Conservation (phyloP, 2,888 invertebrate genomes). For the Tridacna gigas region DNA sequence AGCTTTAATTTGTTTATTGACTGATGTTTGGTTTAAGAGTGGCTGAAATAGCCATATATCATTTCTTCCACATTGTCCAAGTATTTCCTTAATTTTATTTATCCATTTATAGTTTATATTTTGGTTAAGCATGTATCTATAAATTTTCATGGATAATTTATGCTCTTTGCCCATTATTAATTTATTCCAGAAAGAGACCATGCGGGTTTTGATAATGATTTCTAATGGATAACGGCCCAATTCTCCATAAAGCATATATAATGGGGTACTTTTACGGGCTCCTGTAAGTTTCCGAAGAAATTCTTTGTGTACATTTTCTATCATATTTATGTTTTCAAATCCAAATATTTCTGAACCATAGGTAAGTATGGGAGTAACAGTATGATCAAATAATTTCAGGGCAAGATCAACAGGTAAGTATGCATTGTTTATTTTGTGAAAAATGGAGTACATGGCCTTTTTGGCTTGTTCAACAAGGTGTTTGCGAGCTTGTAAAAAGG, state of each 20-base stretch:
- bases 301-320: slow-evolving; percentile 31
- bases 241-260: slow-evolving; percentile 37
- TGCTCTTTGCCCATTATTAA: neutral
- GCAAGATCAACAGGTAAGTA: slow-evolving; percentile 19
- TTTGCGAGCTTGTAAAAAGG: slow-evolving; percentile 8
- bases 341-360: slow-evolving; percentile 37
- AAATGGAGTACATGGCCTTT: slow-evolving; percentile 28
- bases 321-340: slow-evolving; percentile 10
- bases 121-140: slow-evolving; percentile 2
- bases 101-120: slow-evolving; percentile 21
- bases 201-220: slow-evolving; percentile 25
- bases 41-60: slow-evolving; percentile 3
- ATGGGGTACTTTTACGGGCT: slow-evolving; percentile 12
- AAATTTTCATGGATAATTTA: neutral
- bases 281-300: slow-evolving; percentile 26
- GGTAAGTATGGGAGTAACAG: slow-evolving; percentile 21
- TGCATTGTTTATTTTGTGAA: neutral
- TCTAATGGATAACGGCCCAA: neutral
- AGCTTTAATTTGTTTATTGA: neutral
- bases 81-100: slow-evolving; percentile 4
- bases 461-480: slow-evolving; percentile 15
- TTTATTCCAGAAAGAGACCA: slow-evolving; percentile 21
- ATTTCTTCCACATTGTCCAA: neutral
- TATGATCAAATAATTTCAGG: slow-evolving; percentile 33
- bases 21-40: too few species aligned